A percentile compares a stretch with the other conserved stretches of the same genome.
phyloP scores from a whole-genome alignment of 2,888 invertebrate genomes.

The Drosophila melanocephala region DNA sequence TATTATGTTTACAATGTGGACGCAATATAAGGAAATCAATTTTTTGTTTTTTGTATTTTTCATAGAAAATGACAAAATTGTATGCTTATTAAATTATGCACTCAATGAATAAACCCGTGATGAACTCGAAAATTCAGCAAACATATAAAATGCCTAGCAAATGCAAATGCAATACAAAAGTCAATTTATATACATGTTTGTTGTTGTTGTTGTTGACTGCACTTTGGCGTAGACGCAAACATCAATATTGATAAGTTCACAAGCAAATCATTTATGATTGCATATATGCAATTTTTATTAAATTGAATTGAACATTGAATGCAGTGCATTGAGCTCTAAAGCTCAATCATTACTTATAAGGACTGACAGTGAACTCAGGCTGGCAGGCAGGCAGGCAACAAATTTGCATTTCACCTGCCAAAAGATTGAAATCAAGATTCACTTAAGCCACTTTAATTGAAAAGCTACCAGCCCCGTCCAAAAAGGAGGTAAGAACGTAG shows the following conservation, averaged over 20 bases:
- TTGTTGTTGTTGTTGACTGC: conserved; percentile 14
- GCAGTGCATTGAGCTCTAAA: conserved; percentile 8
- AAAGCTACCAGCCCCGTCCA: conserved; percentile 34
- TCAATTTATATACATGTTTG: conserved; percentile 8
- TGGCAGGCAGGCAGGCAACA: conserved; percentile 20
- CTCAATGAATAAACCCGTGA: conserved; percentile 26
- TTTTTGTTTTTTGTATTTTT: conserved; percentile 15
- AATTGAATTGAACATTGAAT: conserved; percentile 44
- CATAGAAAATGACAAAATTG: conserved; percentile 37
- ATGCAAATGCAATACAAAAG: conserved; percentile 28
- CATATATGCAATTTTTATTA: conserved; percentile 34
- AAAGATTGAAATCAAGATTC: conserved; percentile 74
- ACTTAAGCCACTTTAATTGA: conserved; percentile 72
- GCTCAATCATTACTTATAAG: conserved; percentile 59
- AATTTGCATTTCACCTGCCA: conserved; percentile 67
- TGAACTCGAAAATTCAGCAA: conserved; percentile 25
- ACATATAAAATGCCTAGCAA: conserved; percentile 37
- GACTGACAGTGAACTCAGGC: conserved; percentile 28
- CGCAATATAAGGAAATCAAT: conserved; percentile 39
- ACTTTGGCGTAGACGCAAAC: conserved; percentile 28
- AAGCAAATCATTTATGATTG: conserved; percentile 53
- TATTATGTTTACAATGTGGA: conserved; percentile 49
- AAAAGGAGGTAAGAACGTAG: conserved; percentile 25
- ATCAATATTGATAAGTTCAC: conserved; percentile 55
- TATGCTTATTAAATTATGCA: conserved; percentile 59